Evolutionary conservation across 2,113 vertebrate genomes (phyloP), one percentile per base, ranked within the genome.

Genomic region (Eonycteris spelaea): DNA sequence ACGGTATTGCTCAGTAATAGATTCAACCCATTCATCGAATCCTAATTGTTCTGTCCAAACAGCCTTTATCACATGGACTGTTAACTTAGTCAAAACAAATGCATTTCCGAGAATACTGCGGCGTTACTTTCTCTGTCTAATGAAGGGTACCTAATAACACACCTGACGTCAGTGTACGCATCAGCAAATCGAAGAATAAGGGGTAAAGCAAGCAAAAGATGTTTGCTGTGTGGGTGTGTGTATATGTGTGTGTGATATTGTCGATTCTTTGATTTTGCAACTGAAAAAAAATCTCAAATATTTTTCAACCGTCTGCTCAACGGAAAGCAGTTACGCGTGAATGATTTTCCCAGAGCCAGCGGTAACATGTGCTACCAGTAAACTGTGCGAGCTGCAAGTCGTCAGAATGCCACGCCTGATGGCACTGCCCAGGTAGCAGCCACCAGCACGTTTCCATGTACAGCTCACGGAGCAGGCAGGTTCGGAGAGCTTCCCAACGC

Each of bases 321-420:
- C 61, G 73, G 77, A 89, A 91, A 93, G 57, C 89, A 91, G 77
- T 70, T 48, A 51, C 7, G 13, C 26, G 30, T 0, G 5, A 75
- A 61, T 51, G 89, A 12, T 35, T 91, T 96, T 71, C 86, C 95
- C 93, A 95, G 91, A 86, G 84, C 67, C 57, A 10, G 28, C 74
- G 82, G 55, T 77, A 61, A 82, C 89, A 70, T 38, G 63, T 86
- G 95, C 89, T 86, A 86, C 24, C 38, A 18, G 43, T 95, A 57
- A 89, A 89, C 63, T 33, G 1, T 11, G 71, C 18, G 48, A 53
- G 35, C 88, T 83, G 91, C 93, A 89, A 89, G 53, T 74, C 83
- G 70, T 87, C 93, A 86, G 33, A 51, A 86, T 12, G 53, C 87
- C 35, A 11, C 9, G 67, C 75, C 68, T 57, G 70, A 70, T 61